Evolutionary conservation across 2,113 vertebrate species (phyloP).

Genomic region (Anser brachyrhynchus): DNA sequence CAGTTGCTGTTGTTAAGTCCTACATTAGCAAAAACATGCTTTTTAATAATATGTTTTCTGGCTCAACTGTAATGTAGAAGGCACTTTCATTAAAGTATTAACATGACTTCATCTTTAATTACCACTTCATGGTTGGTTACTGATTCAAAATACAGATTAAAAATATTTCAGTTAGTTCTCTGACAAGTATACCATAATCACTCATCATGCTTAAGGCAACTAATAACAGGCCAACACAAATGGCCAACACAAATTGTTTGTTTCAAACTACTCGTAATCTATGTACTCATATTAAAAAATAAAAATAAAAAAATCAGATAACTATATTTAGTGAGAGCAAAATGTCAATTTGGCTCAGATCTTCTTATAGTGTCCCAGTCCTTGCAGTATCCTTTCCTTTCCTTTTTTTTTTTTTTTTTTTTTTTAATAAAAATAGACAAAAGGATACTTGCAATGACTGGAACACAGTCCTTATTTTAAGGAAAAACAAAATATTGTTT

Average conservation of each 20-base stretch:
- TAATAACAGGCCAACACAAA: constrained; percentile 4
- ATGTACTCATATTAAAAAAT: background rate
- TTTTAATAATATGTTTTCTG: constrained; percentile 23
- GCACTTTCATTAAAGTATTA: background rate
- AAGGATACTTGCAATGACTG: background rate
- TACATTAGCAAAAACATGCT: background rate
- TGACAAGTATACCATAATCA: background rate
- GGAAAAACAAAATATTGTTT: background rate
- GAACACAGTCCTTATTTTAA: background rate
- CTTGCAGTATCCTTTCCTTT: background rate
- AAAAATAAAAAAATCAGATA: background rate
- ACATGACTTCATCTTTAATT: constrained; percentile 55
- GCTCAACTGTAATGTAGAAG: background rate
- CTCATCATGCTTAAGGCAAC: background rate
- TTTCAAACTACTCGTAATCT: background rate
- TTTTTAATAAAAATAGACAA: background rate
- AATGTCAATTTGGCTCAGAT: background rate
- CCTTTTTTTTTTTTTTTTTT: background rate
- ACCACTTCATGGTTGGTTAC: background rate
- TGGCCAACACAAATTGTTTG: background rate
- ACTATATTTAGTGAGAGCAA: background rate
- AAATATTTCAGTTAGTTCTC: constrained; percentile 16
- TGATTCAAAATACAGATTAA: constrained; percentile 36
- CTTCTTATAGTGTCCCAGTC: background rate
- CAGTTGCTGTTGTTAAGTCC: background rate